These are phyloP conservation scores for Machimus rusticus DNA, from an alignment of 2,888 invertebrate species.

Conservation along the genomic window DNA sequence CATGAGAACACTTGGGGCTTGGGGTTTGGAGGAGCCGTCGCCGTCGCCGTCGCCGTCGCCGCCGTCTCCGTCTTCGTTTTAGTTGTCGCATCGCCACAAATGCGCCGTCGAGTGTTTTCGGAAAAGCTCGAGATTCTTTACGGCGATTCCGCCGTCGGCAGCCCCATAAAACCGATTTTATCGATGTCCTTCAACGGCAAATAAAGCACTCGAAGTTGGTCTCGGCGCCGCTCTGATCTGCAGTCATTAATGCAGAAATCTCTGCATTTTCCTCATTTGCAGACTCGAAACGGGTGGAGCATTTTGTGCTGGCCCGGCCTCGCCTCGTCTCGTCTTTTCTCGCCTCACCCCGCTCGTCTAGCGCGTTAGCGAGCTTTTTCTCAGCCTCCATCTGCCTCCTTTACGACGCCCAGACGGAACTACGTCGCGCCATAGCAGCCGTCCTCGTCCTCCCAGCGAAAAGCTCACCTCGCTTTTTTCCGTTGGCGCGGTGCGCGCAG, in stretches of 20 bases:
- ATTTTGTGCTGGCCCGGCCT: neutral
- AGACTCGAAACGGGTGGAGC: neutral
- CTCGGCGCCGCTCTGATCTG: neutral
- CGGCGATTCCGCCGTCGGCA: neutral
- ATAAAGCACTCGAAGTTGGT: neutral
- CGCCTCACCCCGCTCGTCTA: neutral
- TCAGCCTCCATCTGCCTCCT: neutral
- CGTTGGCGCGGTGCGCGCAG: neutral
- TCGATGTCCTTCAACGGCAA: neutral
- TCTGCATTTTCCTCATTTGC: neutral
- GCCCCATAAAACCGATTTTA: conserved; percentile 1
- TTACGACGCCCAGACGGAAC: neutral
- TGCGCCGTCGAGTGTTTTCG: neutral
- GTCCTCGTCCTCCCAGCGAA: neutral
- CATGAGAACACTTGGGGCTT: neutral
- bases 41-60: neutral
- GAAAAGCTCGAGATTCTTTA: neutral
- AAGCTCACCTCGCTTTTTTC: neutral
- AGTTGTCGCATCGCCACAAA: neutral
- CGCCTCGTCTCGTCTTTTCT: neutral
- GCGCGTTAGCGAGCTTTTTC: neutral
- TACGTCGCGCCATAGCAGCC: neutral
- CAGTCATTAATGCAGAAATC: neutral
- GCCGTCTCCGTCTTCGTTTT: neutral
- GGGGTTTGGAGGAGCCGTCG: neutral